Base-by-base conservation (phyloP, 1,140 invertebrate species). In the Aphelinus certus region DNA sequence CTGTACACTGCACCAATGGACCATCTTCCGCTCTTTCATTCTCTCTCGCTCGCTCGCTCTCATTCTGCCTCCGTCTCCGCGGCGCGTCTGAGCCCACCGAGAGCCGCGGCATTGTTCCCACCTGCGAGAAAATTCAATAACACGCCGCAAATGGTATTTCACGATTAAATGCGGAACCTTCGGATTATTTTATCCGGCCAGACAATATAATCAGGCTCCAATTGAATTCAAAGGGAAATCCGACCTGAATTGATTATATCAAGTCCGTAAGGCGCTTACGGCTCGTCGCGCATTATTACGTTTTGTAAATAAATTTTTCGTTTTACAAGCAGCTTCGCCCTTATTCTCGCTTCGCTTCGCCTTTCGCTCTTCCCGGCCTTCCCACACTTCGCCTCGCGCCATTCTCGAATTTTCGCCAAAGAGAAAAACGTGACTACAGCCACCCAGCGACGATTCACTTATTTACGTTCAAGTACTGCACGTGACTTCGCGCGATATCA, bases 391-490 rank as follows among this genome's bases (percentile, higher is more conserved):
- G 26, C 26, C 26, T 26, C 26, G 26, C 26, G 26, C 26, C 56
- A 58, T 58, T 72, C 71, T n/a, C 71, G 62, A 65, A 72, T 66
- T 63, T 66, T 61, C 26, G 73, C 51, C 58, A 68, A 74, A 74
- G 69, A 63, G 65, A 69, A 74, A 43, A 68, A 73, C 72, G 72
- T 73, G 72, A 73, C 72, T 62, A 51, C 57, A 58, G 51, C 46
- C 57, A 58, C 57, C 72, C 3, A 67, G 65, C 48, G 68, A 73
- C 56, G 72, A 73, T 73, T 73, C 65, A 73, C 72, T 74, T 74
- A 74, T 74, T 74, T 68, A 74, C 72, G 65, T 68, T 68, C 72
- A 74, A 74, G 65, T 68, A 45, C 55, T 26, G 65, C 73, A 69
- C 73, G 73, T 63, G 73, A 69, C 65, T 63, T 63, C 64, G 58